Base-by-base conservation (phyloP, 2,888 invertebrate species). In the Zaprionus obscuricornis region DNA sequence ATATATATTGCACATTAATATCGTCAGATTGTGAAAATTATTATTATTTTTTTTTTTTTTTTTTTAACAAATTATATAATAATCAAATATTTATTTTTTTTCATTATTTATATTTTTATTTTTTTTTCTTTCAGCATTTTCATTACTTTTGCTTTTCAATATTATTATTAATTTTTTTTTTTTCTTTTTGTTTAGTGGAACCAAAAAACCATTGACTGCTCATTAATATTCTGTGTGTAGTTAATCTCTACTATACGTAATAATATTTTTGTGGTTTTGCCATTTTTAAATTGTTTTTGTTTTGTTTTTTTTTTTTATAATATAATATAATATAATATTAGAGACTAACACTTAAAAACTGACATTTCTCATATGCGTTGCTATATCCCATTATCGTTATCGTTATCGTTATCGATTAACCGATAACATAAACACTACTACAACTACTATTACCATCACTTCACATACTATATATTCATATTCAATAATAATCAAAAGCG, bases 121-220 rank as follows among this genome's bases (percentile, higher is more conserved):
- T n/a, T 64, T 27, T 59, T n/a, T 14, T 46, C n/a, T n/a, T n/a
- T n/a, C n/a, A n/a, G n/a, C n/a, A n/a, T n/a, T n/a, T n/a, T n/a
- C n/a, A n/a, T n/a, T n/a, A n/a, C n/a, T n/a, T n/a, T n/a, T n/a
- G n/a, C n/a, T n/a, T n/a, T 7, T 16, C 10, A 5, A 11, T 11
- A n/a, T 29, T 3, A 3, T 24, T 5, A 24, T 6, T 24, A 6
- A 31, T 31, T 31, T 31, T 7, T 31, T 37, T 34, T 14, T 46
- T 50, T 33, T 39, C 22, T 46, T 66, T n/a, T 64, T 27, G 55
- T n/a, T 14, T 46, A 58, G 66, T 78, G 78, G 78, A 78, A 78
- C 78, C 83, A 78, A 78, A 78, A 78, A 78, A 78, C 78, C 78
- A 85, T 78, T 85, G 78, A 78, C 78, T 78, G 78, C 78, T 78